Evolutionary conservation across 2,113 vertebrate species (phyloP), one percentile per base, ranked within the genome.

Genomic region (Rhodinocichla rosea): DNA sequence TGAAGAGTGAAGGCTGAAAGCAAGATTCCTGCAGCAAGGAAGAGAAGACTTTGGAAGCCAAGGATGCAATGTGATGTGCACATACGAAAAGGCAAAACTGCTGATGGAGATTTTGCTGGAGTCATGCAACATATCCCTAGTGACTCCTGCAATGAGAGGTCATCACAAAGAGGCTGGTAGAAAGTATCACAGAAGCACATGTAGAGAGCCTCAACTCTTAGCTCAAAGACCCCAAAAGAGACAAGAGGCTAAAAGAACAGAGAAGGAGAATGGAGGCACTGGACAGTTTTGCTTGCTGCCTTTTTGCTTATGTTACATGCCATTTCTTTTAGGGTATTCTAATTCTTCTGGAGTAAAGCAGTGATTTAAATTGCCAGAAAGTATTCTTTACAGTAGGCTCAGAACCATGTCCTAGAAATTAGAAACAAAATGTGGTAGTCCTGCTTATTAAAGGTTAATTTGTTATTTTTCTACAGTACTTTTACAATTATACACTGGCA

Each of bases 171-270:
- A 57, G 22, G 10, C 1, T 44, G 37, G 27, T 47, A 71, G 59
- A 71, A 68, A 0, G 0, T 2, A 52, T 14, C 40, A 67, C 24
- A 76, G n/a, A 63, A 59, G 19, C 27, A 47, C 39, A 26, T 1
- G 11, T 37, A 73, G 19, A 32, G 32, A 83, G 45, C 28, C 19
- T 60, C 50, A 62, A 24, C 15, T 84, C 52, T 50, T 21, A 39
- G 22, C 45, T 83, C 24, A 24, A 68, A 68, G 44, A 70, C 60
- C 28, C 80, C 69, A 32, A 40, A 89, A 62, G 11, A 70, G 10
- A 39, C 13, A 83, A 77, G 27, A 76, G 28, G 15, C n/a, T 76
- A 68, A 90, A 89, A 23, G 26, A 60, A n/a, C 1, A 2, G 11
- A 80, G 20, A 67, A 50, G 13, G 74, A 73, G 9, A 49, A 70